These are phyloP conservation scores for Penaeus indicus DNA, from an alignment of 1,140 invertebrate genomes.

Conservation along the genomic window DNA sequence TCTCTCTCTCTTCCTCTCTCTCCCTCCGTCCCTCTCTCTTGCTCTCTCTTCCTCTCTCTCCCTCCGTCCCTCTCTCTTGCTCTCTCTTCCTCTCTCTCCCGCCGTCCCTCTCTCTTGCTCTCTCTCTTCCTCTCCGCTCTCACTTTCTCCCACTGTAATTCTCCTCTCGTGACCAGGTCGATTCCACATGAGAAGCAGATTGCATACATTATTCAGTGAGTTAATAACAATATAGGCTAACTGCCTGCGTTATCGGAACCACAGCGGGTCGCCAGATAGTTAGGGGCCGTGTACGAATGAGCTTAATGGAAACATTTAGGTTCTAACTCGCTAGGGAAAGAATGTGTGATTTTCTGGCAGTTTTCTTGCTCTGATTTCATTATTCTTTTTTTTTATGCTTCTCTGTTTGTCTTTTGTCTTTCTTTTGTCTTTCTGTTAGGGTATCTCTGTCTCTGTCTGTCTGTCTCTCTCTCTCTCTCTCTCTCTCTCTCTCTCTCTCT, in stretches of 20 bases:
- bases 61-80: not conserved
- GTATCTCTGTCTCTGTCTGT: not conserved
- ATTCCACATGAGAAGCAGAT: not conserved
- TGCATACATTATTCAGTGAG: slow-evolving; percentile 16
- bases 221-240: slow-evolving; percentile 12
- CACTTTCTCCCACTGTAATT: not conserved
- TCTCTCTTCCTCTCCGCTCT: not conserved
- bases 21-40: not conserved
- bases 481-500: slow-evolving; percentile 4
- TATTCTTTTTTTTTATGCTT: not conserved
- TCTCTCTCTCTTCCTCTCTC: not conserved
- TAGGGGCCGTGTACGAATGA: too few species aligned
- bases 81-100: not conserved
- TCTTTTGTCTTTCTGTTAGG: not conserved
- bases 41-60: not conserved
- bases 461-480: not conserved
- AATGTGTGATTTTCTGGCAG: not conserved
- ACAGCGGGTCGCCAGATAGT: too few species aligned
- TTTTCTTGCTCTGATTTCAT: not conserved
- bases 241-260: too few species aligned
- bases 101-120: not conserved
- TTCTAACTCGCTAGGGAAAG: not conserved
- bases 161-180: not conserved
- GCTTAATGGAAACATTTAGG: too few species aligned
- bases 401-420: too few species aligned